These are phyloP conservation scores for Heteropelma amictum DNA, from an alignment of 2,888 invertebrate species.

Conservation along the genomic window DNA sequence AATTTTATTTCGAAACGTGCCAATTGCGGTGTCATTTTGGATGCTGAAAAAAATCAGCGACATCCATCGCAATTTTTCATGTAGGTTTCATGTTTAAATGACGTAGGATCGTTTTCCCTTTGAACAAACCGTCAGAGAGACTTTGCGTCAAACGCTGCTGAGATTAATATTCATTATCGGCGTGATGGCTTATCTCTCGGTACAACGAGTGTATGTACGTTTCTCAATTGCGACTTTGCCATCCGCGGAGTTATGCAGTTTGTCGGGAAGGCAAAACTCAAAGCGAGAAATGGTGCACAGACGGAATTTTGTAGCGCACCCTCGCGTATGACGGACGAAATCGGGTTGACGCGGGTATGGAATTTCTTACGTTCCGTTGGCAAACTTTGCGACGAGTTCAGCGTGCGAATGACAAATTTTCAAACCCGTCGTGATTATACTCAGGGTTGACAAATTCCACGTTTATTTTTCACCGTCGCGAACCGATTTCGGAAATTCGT, in stretches of 20 bases:
- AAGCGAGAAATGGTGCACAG: no score
- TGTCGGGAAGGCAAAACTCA: not conserved
- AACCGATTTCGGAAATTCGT: no score
- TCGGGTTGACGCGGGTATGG: constrained; percentile 28
- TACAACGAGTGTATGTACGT: constrained; percentile 35
- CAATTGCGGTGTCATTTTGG: no score
- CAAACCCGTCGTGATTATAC: not conserved
- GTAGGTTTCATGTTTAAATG: no score
- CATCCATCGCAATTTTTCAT: no score
- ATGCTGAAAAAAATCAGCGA: no score
- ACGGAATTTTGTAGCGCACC: not conserved
- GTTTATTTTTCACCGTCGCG: no score
- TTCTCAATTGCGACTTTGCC: constrained; percentile 29
- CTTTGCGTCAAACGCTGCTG: constrained; percentile 7
- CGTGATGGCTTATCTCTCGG: constrained; percentile 44
- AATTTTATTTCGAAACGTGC: no score
- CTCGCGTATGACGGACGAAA: constrained; percentile 36
- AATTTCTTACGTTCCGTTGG: constrained; percentile 24
- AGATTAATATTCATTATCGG: constrained; percentile 52
- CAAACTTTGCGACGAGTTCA: constrained; percentile 11
- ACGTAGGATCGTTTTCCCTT: no score
- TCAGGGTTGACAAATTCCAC: no score
- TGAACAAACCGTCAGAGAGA: not conserved
- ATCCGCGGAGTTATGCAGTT: not conserved
- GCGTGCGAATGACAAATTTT: not conserved